A percentile compares a stretch with the other conserved stretches of the same genome.
Conservation (phyloP, 2,888 invertebrate genomes). For the Uropetala carovei region DNA sequence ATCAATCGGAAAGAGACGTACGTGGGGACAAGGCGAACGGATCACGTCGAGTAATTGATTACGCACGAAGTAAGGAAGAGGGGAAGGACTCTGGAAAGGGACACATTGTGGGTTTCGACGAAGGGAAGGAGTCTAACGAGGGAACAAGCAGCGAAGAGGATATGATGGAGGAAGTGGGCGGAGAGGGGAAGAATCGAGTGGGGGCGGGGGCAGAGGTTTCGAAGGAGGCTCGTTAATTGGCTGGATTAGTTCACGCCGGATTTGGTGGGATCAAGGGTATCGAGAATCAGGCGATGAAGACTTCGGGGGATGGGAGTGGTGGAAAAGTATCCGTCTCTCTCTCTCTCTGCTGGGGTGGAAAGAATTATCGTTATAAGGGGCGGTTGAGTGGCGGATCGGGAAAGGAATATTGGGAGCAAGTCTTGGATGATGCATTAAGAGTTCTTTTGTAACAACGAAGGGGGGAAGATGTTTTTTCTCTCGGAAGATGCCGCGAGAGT, state of each 20-base stretch:
- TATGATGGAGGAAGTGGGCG: background rate
- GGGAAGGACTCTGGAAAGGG: conserved; percentile 26
- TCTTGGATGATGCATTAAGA: conserved; percentile 2
- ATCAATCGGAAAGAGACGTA: background rate
- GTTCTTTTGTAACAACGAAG: conserved; percentile 39
- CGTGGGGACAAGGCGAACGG: background rate
- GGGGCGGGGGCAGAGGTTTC: background rate
- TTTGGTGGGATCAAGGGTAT: conserved; percentile 58
- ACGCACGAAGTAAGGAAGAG: conserved; percentile 12
- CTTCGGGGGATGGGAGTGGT: background rate
- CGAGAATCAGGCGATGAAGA: conserved; percentile 45
- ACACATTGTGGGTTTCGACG: background rate
- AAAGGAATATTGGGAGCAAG: background rate
- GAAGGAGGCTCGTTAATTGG: conserved; percentile 54
- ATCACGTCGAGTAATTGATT: conserved; percentile 58
- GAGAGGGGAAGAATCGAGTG: background rate
- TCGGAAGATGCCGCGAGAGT: conserved; percentile 22
- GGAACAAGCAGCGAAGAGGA: background rate
- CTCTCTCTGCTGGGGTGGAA: background rate
- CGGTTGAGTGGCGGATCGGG: background rate
- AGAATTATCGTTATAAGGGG: conserved; percentile 40
- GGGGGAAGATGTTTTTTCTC: conserved; percentile 37
- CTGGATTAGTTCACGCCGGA: conserved; percentile 56
- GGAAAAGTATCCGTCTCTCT: background rate
- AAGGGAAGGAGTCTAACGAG: background rate